A percentile compares a stretch with the other conserved stretches of the same genome.
Evolutionary conservation across 2,888 invertebrate genomes (phyloP).

Genomic region (Apotomis betuletana): DNA sequence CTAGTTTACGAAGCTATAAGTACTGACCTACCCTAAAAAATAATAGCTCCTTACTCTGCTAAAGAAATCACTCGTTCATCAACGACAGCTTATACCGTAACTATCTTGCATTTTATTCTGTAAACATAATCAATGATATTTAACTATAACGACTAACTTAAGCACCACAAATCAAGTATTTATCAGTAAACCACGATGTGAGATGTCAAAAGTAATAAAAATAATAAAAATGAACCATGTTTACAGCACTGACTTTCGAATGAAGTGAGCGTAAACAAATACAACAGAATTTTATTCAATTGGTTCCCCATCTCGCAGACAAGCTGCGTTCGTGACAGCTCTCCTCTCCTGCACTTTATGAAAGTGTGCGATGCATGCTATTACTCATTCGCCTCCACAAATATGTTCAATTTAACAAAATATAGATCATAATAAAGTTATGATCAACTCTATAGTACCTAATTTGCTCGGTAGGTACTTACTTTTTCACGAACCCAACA

Average conservation of each 20-base stretch:
- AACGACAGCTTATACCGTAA: too few species aligned
- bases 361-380: conserved; percentile 16
- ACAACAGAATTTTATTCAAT: conserved; percentile 30
- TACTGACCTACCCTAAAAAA: too few species aligned
- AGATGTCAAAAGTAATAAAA: not conserved
- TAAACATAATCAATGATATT: too few species aligned
- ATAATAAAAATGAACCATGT: conserved; percentile 6
- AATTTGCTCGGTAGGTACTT: not conserved
- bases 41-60: too few species aligned
- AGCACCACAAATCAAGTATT: too few species aligned
- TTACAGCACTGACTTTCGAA: conserved; percentile 3
- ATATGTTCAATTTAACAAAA: not conserved
- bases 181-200: not conserved
- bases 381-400: not conserved
- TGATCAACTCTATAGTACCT: not conserved
- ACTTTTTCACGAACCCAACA: not conserved
- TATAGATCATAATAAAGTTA: not conserved
- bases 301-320: conserved; percentile 20
- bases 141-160: too few species aligned
- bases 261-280: conserved; percentile 21
- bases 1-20: too few species aligned
- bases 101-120: too few species aligned
- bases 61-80: too few species aligned
- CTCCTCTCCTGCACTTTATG: conserved; percentile 25
- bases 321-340: conserved; percentile 23